phyloP scores from a whole-genome alignment of 1,140 invertebrate species.

The Drosophila pruinosa region DNA sequence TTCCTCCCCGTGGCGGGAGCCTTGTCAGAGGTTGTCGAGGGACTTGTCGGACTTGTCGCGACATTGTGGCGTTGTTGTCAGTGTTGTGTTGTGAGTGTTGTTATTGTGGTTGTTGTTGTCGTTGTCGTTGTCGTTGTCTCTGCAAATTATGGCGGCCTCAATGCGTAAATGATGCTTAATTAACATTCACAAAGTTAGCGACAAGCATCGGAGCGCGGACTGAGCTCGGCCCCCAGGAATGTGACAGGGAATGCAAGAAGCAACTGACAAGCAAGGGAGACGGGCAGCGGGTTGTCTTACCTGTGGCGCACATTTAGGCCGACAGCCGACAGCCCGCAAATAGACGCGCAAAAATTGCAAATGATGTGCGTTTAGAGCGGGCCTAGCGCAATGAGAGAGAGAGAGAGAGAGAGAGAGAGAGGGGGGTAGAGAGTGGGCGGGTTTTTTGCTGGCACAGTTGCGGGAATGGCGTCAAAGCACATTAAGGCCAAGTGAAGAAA shows the following conservation, averaged over 20 bases:
- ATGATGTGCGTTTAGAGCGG: constrained; percentile 64
- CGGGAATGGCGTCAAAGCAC: constrained; percentile 29
- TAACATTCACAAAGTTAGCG: constrained; percentile 68
- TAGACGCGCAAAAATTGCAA: constrained; percentile 56
- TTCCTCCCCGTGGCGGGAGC: not conserved
- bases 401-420: constrained; percentile 2
- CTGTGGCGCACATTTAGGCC: constrained; percentile 16
- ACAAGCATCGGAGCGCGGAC: constrained; percentile 13
- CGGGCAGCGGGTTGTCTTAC: not conserved
- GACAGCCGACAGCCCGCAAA: constrained; percentile 36
- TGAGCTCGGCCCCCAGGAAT: constrained; percentile 12
- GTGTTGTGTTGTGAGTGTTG: constrained; percentile 9
- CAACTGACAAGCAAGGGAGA: not conserved
- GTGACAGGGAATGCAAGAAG: not conserved
- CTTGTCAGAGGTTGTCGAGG: constrained; percentile 23
- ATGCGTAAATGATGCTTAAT: constrained; percentile 79
- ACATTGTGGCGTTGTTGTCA: constrained; percentile 55
- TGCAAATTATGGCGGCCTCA: constrained; percentile 77
- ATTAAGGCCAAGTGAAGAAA: constrained; percentile 38
- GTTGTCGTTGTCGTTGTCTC: constrained; percentile 50
- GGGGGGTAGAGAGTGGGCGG: not conserved
- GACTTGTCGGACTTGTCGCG: constrained; percentile 72
- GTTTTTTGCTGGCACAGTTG: too few species aligned
- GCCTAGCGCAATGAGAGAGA: not conserved
- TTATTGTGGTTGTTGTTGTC: constrained; percentile 2